A percentile compares a stretch with the other conserved stretches of the same genome.
Evolutionary conservation across 2,888 invertebrate genomes (phyloP).

Genomic region (Mythimna loreyi): DNA sequence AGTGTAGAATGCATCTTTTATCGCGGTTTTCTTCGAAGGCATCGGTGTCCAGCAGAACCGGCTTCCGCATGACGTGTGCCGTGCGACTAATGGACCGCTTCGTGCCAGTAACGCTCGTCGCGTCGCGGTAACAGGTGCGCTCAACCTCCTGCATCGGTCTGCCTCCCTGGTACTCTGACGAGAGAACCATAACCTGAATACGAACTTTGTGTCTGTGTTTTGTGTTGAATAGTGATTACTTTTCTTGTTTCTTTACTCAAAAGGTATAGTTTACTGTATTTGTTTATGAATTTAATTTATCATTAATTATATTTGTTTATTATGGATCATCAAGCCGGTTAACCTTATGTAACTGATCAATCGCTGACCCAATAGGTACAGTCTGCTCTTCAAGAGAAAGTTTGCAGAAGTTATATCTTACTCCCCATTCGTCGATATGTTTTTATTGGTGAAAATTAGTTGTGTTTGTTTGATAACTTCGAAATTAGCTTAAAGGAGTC

Average conservation of each 20-base stretch:
- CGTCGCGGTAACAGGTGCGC: conserved; percentile 88
- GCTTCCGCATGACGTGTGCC: conserved; percentile 88
- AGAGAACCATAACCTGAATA: conserved; percentile 68
- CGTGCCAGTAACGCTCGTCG: conserved; percentile 87
- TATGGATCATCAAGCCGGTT: conserved; percentile 50
- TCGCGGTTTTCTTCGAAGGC: conserved; percentile 83
- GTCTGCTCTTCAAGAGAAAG: conserved; percentile 67
- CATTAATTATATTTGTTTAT: conserved; percentile 30
- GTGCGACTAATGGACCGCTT: conserved; percentile 83
- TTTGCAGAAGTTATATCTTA: conserved; percentile 58
- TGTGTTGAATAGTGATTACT: conserved; percentile 63
- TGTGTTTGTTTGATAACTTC: conserved; percentile 44
- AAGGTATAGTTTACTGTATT: conserved; percentile 59
- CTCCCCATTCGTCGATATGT: conserved; percentile 38
- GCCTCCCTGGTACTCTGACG: conserved; percentile 75
- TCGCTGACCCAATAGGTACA: conserved; percentile 46
- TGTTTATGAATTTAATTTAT: conserved; percentile 13
- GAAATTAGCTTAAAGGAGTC: conserved; percentile 26
- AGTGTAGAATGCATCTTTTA: conserved; percentile 74
- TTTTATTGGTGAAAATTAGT: conserved; percentile 46
- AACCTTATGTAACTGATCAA: conserved; percentile 60
- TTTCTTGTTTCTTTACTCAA: conserved; percentile 38
- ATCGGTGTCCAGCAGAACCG: conserved; percentile 83
- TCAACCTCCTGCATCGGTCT: conserved; percentile 77
- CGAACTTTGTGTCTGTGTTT: conserved; percentile 73